phyloP scores from a whole-genome alignment of 2,888 invertebrate genomes.

The Dioctria rufipes region DNA sequence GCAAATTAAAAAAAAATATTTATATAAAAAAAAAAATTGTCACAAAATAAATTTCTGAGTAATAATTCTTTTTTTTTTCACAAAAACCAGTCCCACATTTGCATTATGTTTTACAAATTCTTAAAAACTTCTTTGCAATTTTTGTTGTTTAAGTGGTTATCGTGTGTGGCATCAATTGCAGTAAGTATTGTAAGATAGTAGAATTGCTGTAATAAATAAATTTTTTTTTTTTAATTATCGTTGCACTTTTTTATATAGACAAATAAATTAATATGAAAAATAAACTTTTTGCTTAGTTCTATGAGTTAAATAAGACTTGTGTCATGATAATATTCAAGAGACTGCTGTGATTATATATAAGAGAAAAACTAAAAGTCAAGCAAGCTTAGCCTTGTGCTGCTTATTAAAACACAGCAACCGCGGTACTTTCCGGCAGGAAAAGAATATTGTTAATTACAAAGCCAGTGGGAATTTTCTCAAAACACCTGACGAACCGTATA shows the following conservation, averaged over 20 bases:
- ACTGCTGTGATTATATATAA: constrained; percentile 8
- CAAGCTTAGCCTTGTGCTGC: background rate
- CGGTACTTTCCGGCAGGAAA: too few species aligned
- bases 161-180: background rate
- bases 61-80: background rate
- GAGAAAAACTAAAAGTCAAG: background rate
- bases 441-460: background rate
- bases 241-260: constrained; percentile 14
- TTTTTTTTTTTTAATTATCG: background rate
- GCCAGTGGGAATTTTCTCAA: constrained; percentile 17
- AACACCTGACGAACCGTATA: background rate
- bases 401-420: background rate
- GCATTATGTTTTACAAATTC: background rate
- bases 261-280: constrained; percentile 6
- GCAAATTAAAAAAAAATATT: background rate
- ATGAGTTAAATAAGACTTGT: background rate
- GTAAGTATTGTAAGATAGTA: background rate
- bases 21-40: constrained; percentile 22
- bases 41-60: background rate
- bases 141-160: background rate
- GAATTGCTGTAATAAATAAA: constrained; percentile 17
- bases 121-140: background rate
- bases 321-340: background rate
- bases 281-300: constrained; percentile 17
- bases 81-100: background rate